Percentiles rank a stretch among this genome's conserved stretches.
Conservation (phyloP, 2,797 vertebrate genomes). For the Cyclopterus lumpus region DNA sequence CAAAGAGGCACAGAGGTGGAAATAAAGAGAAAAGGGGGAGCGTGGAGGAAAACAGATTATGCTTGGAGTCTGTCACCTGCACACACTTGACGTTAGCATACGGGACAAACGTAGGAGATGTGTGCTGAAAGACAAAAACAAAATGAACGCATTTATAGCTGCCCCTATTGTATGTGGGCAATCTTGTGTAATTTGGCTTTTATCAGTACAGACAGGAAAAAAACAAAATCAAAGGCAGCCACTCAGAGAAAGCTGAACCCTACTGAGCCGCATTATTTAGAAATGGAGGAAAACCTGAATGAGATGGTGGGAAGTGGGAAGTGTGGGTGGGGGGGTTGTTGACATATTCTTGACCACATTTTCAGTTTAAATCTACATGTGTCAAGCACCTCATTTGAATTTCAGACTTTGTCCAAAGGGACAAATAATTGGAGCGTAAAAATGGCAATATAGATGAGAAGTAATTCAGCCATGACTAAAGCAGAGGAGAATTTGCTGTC, state of each 20-base stretch:
- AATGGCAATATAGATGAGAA: slow-evolving; percentile 50
- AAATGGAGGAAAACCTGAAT: slow-evolving; percentile 55
- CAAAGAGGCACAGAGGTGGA: slow-evolving; percentile 68
- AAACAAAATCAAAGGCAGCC: slow-evolving; percentile 50
- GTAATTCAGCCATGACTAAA: slow-evolving; percentile 66
- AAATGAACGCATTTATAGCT: slow-evolving; percentile 45
- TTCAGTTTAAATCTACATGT: slow-evolving; percentile 33
- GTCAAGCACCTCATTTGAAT: slow-evolving; percentile 46
- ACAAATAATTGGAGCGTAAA: slow-evolving; percentile 52
- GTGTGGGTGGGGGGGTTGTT: not conserved
- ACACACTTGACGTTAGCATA: slow-evolving; percentile 55
- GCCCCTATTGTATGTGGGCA: slow-evolving; percentile 34
- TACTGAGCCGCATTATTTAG: slow-evolving; percentile 46
- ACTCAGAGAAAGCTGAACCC: slow-evolving; percentile 50
- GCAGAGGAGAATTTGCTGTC: slow-evolving; percentile 58
- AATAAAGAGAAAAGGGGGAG: slow-evolving; percentile 30
- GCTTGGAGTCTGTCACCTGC: slow-evolving; percentile 56
- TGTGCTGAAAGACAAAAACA: slow-evolving; percentile 48
- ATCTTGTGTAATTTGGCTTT: slow-evolving; percentile 65
- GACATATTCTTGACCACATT: slow-evolving; percentile 41
- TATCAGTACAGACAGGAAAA: slow-evolving; percentile 21
- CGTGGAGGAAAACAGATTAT: slow-evolving; percentile 40
- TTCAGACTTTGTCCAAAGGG: slow-evolving; percentile 45
- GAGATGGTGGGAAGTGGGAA: slow-evolving; percentile 27
- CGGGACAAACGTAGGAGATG: slow-evolving; percentile 25